Base-by-base conservation (phyloP, 2,113 vertebrate species). In the Misgurnus anguillicaudatus region DNA sequence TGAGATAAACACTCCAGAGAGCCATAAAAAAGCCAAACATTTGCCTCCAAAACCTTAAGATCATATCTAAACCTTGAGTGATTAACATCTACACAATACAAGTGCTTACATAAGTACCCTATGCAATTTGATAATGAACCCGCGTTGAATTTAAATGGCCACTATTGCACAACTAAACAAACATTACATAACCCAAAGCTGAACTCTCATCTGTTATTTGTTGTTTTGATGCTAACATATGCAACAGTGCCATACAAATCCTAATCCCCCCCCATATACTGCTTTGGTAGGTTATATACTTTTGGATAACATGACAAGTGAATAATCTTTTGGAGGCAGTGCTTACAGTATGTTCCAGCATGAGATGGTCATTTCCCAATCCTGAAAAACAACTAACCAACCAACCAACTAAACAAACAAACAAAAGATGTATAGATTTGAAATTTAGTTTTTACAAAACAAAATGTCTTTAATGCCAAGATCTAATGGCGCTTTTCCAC, bases 91-190 rank as follows among this genome's bases (percentile, higher is more conserved):
- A 24, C 39, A 36, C 3, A 2, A 10, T 21, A 53, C 17, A 36
- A 24, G 16, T 75, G 17, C 57, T 47, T 51, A 31, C 21, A 16
- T 68, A 51, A 45, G 47, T 55, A 38, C 13, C 36, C 42, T 57
- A 4, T 47, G 61, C 55, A 72, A 61, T n/a, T 58, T 45, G 13
- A 60, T 66, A 11, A 17, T 60, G 41, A 11, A 39, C 14, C 55
- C 1, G 1, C 38, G 24, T 36, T 41, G 38, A 51, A 9, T 19
- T 64, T 75, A 62, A 64, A 75, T 51, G 14, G 9, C 17, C 60
- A 63, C 53, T 53, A 64, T 21, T 64, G 42, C 45, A 47, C n/a
- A 9, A 55, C 47, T 79, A 36, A 21, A 42, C 10, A 79, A 80
- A 66, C 51, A 66, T 66, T 36, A 6, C 19, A 42, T 58, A 13